Conservation (phyloP, 2,113 vertebrate species). For the Coryphaenoides rupestris region DNA sequence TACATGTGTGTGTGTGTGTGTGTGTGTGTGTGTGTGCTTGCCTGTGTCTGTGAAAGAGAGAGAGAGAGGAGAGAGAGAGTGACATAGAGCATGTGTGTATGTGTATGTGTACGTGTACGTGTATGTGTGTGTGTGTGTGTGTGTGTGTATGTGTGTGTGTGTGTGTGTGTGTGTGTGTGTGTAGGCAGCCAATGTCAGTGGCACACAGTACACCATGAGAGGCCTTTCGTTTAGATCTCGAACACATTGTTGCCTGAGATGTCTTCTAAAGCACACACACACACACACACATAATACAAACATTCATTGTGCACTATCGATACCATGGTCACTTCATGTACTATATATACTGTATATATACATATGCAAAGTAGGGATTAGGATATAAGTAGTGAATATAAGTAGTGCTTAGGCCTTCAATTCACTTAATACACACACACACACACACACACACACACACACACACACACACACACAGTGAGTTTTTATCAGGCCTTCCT, state of each 20-base stretch:
- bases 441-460: constrained; percentile 3
- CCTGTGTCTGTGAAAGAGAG: neutral
- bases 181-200: neutral
- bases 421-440: neutral
- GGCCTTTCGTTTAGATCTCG: constrained; percentile 12
- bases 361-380: too few relatives aligned
- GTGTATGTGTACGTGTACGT: constrained; percentile 19
- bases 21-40: constrained; percentile 13
- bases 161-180: constrained; percentile 13
- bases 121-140: constrained; percentile 2
- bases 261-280: constrained; percentile 39
- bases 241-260: constrained; percentile 45
- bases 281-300: too few relatives aligned
- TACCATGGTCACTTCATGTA: too few relatives aligned
- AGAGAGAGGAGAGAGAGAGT: too few relatives aligned
- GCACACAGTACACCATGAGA: constrained; percentile 44
- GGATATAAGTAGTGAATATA: too few relatives aligned
- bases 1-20: constrained; percentile 25
- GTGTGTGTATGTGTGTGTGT: constrained; percentile 46
- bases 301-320: too few relatives aligned
- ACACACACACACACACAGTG: neutral
- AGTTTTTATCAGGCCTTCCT: neutral
- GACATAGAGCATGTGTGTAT: constrained; percentile 5
- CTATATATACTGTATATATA: too few relatives aligned
- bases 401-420: too few relatives aligned